Conservation (phyloP, 2,888 invertebrate genomes). For the Salpingus planirostris region DNA sequence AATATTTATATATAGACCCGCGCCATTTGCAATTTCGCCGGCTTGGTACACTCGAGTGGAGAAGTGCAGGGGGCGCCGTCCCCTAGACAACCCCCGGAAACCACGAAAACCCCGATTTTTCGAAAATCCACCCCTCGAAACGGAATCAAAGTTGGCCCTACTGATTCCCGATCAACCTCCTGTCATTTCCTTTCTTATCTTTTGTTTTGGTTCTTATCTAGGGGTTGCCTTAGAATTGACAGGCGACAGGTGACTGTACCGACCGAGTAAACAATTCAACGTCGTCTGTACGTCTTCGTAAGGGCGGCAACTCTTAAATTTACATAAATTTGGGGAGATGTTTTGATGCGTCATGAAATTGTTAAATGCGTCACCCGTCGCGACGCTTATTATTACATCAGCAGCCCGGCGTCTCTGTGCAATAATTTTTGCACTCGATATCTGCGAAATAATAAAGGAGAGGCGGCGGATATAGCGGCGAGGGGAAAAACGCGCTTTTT, state of each 20-base stretch:
- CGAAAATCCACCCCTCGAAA: slow-evolving; percentile 1
- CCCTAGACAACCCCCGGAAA: slow-evolving; percentile 9
- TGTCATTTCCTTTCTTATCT: too few species aligned
- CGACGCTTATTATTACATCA: slow-evolving; percentile 9
- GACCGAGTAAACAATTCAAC: slow-evolving; percentile 26
- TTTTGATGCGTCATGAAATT: slow-evolving; percentile 20
- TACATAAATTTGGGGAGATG: slow-evolving; percentile 31
- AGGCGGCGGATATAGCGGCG: too few species aligned
- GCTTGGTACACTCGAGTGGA: slow-evolving; percentile 31
- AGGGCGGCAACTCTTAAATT: slow-evolving; percentile 28
- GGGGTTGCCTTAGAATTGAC: too few species aligned
- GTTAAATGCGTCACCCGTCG: slow-evolving; percentile 14
- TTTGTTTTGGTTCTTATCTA: too few species aligned
- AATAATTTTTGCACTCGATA: too few species aligned
- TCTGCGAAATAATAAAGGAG: too few species aligned
- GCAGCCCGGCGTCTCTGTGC: too few species aligned
- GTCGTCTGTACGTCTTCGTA: slow-evolving; percentile 12
- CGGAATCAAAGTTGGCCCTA: background rate
- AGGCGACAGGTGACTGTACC: slow-evolving; percentile 28
- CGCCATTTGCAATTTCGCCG: slow-evolving; percentile 40
- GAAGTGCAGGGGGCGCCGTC: slow-evolving; percentile 12
- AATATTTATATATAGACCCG: slow-evolving; percentile 41
- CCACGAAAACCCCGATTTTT: slow-evolving; percentile 1
- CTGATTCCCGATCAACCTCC: too few species aligned
- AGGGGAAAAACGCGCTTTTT: too few species aligned